phyloP scores from a whole-genome alignment of 1,140 invertebrate genomes.

The Oscheius sp. region DNA sequence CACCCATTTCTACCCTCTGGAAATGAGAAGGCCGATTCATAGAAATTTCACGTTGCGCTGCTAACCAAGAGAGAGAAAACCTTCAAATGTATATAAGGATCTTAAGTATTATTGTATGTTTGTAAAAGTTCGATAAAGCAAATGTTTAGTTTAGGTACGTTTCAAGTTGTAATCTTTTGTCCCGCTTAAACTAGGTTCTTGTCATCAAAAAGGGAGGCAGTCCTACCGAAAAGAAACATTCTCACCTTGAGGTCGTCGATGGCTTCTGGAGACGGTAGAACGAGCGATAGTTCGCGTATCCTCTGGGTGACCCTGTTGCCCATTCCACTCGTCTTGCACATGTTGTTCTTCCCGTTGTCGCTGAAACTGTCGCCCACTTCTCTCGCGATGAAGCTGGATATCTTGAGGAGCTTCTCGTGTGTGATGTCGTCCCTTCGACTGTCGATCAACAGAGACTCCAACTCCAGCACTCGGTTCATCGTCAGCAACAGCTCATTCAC shows the following conservation, averaged over 20 bases:
- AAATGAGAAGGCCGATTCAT: too few relatives aligned
- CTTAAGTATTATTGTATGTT: too few relatives aligned
- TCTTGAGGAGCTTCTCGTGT: neutral
- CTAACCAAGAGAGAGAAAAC: too few relatives aligned
- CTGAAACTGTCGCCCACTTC: neutral
- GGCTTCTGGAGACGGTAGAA: neutral
- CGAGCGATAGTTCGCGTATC: neutral
- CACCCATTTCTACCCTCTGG: too few relatives aligned
- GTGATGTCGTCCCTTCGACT: neutral
- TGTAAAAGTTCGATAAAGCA: too few relatives aligned
- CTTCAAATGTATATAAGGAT: too few relatives aligned
- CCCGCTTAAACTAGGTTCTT: too few relatives aligned
- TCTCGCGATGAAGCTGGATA: neutral
- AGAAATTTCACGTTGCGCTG: too few relatives aligned
- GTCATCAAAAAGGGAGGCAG: too few relatives aligned
- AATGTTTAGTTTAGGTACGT: too few relatives aligned
- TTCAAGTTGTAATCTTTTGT: too few relatives aligned
- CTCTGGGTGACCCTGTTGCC: neutral
- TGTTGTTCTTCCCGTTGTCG: neutral
- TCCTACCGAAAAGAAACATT: neutral
- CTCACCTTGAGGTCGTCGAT: neutral
- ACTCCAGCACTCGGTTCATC: neutral
- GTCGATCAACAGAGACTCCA: neutral
- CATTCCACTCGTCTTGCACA: neutral
- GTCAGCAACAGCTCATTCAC: neutral